A percentile compares a stretch with the other conserved stretches of the same genome.
Evolutionary conservation across 1,140 invertebrate genomes (phyloP).

Genomic region (Leptonema lineaticorne): DNA sequence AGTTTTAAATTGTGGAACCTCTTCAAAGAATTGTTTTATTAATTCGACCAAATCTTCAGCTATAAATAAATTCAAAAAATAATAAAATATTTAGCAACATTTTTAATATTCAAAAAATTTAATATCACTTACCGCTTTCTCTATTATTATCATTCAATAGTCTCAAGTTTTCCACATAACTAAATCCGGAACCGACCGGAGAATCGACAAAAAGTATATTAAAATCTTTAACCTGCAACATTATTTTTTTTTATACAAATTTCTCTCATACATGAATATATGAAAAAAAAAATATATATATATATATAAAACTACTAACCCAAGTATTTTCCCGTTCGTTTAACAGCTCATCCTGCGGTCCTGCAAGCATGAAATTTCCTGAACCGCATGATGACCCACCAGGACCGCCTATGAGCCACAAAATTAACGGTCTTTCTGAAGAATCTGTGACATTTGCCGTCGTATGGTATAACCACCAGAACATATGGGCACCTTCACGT

Average conservation of each 20-base stretch:
- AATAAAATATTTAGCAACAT: background rate
- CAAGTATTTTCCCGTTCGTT: conserved; percentile 70
- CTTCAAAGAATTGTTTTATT: conserved; percentile 65
- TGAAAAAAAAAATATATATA: background rate
- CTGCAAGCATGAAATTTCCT: conserved; percentile 78
- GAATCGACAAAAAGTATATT: conserved; percentile 89
- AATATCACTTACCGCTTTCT: conserved; percentile 60
- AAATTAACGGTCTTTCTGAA: conserved; percentile 66
- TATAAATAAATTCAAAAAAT: conserved; percentile 42
- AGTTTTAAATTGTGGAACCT: conserved; percentile 65
- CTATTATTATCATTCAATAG: conserved; percentile 65
- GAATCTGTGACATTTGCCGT: conserved; percentile 63
- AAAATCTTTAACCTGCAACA: conserved; percentile 66
- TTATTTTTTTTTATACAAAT: background rate
- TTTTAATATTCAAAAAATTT: background rate
- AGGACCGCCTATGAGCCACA: conserved; percentile 79
- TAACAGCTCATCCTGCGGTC: conserved; percentile 66
- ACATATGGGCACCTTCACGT: conserved; percentile 74
- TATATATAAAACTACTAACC: conserved; percentile 55
- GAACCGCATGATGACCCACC: conserved; percentile 74
- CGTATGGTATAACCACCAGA: conserved; percentile 77
- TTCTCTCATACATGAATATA: background rate
- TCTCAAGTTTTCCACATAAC: conserved; percentile 67
- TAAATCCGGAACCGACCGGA: conserved; percentile 85
- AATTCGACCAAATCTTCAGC: conserved; percentile 73